phyloP scores from a whole-genome alignment of 2,888 invertebrate genomes.

The Piscicola geometra region DNA sequence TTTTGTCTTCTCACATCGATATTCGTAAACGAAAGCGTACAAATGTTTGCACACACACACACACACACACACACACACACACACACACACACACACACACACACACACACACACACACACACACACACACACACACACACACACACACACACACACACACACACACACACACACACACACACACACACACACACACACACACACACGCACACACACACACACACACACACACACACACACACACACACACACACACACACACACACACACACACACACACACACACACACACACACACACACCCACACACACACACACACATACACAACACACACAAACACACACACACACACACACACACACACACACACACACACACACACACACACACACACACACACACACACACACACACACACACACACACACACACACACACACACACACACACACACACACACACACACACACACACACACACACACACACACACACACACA shows the following conservation, averaged over 20 bases:
- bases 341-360: constrained; percentile 2
- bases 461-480: too few species aligned
- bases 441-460: too few species aligned
- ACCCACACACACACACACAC: constrained; percentile 14
- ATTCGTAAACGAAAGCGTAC: too few species aligned
- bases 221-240: neutral
- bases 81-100: constrained; percentile 12
- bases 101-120: constrained; percentile 9
- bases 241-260: too few species aligned
- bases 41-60: too few species aligned
- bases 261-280: too few species aligned
- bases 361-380: constrained; percentile 13
- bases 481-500: constrained; percentile 10
- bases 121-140: constrained; percentile 6
- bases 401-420: neutral
- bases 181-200: constrained; percentile 14
- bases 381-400: constrained; percentile 17
- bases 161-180: constrained; percentile 18
- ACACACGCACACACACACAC: constrained; percentile 25
- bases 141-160: constrained; percentile 18
- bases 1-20: too few species aligned
- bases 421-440: too few species aligned
- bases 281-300: too few species aligned
- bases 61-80: constrained; percentile 12
- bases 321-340: constrained; percentile 4